Evolutionary conservation across 2,113 vertebrate species (phyloP).

Genomic region (Tupaia tana): DNA sequence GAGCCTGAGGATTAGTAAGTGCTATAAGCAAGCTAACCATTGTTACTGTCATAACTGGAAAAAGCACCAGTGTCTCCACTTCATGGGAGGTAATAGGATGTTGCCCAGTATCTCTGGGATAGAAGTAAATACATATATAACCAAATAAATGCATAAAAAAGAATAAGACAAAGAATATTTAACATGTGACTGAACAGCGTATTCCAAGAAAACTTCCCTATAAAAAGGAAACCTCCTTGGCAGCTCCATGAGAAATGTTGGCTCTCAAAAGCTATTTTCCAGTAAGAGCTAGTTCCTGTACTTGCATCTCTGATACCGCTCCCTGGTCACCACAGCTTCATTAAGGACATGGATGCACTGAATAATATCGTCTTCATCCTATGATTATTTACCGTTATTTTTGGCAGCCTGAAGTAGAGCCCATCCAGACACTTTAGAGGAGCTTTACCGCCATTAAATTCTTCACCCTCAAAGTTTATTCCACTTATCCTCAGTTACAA

Average conservation of each 20-base stretch:
- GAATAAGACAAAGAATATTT: conserved; percentile 10
- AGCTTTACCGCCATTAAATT: conserved; percentile 34
- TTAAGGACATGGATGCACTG: conserved; percentile 23
- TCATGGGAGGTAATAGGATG: neutral
- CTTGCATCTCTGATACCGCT: neutral
- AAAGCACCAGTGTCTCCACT: neutral
- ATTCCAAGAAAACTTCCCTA: conserved; percentile 45
- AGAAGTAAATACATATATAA: conserved; percentile 19
- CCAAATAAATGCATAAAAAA: neutral
- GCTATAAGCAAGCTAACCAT: neutral
- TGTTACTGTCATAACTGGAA: neutral
- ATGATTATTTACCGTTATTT: conserved; percentile 58
- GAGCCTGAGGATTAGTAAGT: neutral
- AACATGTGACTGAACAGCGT: neutral
- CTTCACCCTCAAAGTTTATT: conserved; percentile 61
- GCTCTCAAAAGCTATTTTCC: conserved; percentile 63
- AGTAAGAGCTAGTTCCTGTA: conserved; percentile 56
- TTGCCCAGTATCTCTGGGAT: neutral
- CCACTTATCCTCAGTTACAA: neutral
- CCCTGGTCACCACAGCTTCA: neutral
- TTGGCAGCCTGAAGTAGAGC: neutral
- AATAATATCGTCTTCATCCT: conserved; percentile 12
- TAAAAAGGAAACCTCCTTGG: neutral
- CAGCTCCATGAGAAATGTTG: conserved; percentile 49
- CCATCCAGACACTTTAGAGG: conserved; percentile 33